Percentiles rank a stretch among this genome's conserved stretches.
These are phyloP conservation scores for Peromyscus attwateri DNA, from an alignment of 2,797 vertebrate species.

Conservation along the genomic window DNA sequence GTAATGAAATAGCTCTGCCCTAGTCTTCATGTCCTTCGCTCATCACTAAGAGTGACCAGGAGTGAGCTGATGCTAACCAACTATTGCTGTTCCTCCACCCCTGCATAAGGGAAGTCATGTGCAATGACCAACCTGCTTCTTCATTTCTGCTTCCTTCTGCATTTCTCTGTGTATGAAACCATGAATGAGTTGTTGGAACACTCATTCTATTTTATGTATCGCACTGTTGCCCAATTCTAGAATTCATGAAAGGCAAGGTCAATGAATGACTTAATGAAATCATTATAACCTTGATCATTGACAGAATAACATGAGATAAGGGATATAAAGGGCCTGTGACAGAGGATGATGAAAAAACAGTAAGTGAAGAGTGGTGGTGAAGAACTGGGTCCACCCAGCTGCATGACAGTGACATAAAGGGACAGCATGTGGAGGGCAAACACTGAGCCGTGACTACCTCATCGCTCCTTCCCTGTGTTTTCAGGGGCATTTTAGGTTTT, in stretches of 20 bases:
- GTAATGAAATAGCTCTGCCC: neutral
- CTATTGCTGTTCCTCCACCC: neutral
- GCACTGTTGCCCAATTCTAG: neutral
- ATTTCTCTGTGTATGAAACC: neutral
- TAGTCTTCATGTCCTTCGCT: neutral
- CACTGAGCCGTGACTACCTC: neutral
- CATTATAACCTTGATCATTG: neutral
- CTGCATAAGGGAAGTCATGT: neutral
- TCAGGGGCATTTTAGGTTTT: neutral
- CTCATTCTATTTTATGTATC: neutral
- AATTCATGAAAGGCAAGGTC: neutral
- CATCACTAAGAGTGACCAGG: neutral
- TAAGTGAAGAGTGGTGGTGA: neutral
- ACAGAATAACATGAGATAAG: neutral
- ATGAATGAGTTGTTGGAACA: neutral
- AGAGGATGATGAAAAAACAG: neutral
- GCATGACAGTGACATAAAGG: neutral
- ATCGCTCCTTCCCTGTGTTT: neutral
- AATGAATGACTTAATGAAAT: neutral
- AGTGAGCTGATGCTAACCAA: neutral
- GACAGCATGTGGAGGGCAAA: neutral
- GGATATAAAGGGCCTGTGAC: neutral
- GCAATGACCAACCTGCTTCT: neutral
- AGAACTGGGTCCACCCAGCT: accelerated
- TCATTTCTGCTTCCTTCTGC: neutral